Conservation (phyloP, 2,113 vertebrate genomes). For the Columba livia region DNA sequence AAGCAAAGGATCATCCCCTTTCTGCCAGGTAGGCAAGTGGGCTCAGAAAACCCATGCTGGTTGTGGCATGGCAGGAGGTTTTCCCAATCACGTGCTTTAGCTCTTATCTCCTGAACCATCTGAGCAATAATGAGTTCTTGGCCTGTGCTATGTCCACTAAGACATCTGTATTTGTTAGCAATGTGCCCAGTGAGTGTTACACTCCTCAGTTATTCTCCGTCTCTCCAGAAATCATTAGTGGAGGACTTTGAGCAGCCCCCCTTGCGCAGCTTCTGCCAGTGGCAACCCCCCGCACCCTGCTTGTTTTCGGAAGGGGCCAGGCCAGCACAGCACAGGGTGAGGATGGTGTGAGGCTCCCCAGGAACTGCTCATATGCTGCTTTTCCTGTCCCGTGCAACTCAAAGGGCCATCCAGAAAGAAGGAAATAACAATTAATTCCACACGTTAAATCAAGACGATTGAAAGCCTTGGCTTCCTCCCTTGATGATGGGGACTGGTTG, state of each 20-base stretch:
- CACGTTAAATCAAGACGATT: background rate
- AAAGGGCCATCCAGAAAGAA: background rate
- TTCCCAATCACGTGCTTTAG: background rate
- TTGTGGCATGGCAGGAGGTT: background rate
- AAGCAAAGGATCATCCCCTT: constrained; percentile 98
- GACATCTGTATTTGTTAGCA: background rate
- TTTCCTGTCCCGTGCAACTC: background rate
- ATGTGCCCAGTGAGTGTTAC: background rate
- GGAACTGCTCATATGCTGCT: background rate
- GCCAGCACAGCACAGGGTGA: background rate
- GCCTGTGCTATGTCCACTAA: background rate
- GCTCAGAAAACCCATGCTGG: background rate
- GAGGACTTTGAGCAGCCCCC: background rate
- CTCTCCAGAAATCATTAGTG: background rate
- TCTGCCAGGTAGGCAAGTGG: constrained; percentile 84
- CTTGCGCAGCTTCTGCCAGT: background rate
- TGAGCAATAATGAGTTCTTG: background rate
- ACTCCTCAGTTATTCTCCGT: background rate
- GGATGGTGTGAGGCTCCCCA: background rate
- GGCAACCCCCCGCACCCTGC: background rate
- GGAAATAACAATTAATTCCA: background rate
- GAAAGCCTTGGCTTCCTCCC: background rate
- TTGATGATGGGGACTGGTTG: background rate
- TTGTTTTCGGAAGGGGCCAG: background rate
- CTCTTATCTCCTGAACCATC: background rate